Base-by-base conservation (phyloP, 2,113 vertebrate genomes). In the Boulengeromyrus knoepffleri region DNA sequence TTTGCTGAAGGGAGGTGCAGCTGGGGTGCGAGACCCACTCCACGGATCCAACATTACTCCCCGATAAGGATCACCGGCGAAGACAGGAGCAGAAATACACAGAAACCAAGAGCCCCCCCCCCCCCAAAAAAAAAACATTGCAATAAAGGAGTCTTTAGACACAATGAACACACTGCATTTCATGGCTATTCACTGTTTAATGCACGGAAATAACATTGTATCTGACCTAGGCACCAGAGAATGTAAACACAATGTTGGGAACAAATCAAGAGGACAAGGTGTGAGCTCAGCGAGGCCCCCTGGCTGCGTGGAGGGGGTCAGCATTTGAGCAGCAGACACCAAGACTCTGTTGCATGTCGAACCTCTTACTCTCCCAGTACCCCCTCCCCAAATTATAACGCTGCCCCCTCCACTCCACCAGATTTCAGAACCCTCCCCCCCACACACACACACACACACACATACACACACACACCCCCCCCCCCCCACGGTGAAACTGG, bases 141-240 rank as follows among this genome's bases (percentile, higher is more conserved):
- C 92, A 94, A 62, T 92, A 89, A 92, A 93, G 86, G 90, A 93
- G 91, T 92, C 92, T 93, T 92, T 91, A 92, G 91, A 93, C 91
- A 94, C 92, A 86, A 93, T 53, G 89, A 95, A 94, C 93, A 95
- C 94, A 94, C 91, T 90, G 94, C 89, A 90, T 66, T 92, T 93
- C 93, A 93, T 89, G 93, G 95, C 94, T 96, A 93, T 96, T 96
- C 96, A 97, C 95, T 92, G 95, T 97, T 97, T 96, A 97, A 97
- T 98, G 96, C 96, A 97, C 95, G 95, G 95, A 97, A 96, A 97
- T 95, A 96, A 97, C 95, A 96, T 96, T 96, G 96, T 91, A 89
- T 97, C 96, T 97, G 96, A 97, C 97, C 96, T 97, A 99, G 97
- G 98, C 98, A 99, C 98, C 97, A 97, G 97, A 98, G 97, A 97